These are phyloP conservation scores for Gasteruption jaculator DNA, from an alignment of 2,888 invertebrate species.

Conservation along the genomic window DNA sequence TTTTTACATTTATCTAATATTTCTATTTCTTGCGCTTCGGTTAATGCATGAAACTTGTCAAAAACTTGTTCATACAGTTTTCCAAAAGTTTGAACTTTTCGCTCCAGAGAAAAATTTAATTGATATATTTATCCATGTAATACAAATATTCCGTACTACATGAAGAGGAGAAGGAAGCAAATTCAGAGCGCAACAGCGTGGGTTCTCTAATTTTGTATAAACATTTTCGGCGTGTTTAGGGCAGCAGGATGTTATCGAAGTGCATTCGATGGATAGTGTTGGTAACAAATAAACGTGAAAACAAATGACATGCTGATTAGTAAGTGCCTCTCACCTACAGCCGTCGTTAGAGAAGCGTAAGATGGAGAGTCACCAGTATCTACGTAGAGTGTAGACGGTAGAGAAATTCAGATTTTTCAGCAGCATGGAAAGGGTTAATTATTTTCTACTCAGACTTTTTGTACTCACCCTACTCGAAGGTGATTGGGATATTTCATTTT, in stretches of 20 bases:
- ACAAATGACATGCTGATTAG: conserved; percentile 34
- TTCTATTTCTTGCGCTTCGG: background rate
- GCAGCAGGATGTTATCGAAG: no score
- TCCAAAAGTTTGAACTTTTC: no score
- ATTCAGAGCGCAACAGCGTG: no score
- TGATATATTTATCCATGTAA: no score
- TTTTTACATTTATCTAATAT: background rate
- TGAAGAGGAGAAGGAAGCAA: background rate
- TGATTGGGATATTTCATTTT: no score
- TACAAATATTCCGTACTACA: background rate
- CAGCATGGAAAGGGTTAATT: conserved; percentile 39
- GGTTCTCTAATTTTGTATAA: no score
- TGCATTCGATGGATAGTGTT: conserved; percentile 9
- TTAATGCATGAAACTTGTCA: no score
- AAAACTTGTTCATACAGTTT: no score
- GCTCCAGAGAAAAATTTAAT: no score
- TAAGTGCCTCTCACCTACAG: conserved; percentile 49
- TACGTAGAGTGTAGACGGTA: conserved; percentile 41
- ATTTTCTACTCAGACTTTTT: conserved; percentile 35
- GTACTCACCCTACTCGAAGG: no score
- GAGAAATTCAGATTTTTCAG: conserved; percentile 38
- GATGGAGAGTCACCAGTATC: conserved; percentile 52
- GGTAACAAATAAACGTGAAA: conserved; percentile 16
- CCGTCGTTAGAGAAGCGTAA: conserved; percentile 55
- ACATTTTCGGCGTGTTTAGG: no score